Conservation (phyloP, 2,888 invertebrate genomes). For the Troides aeacus region DNA sequence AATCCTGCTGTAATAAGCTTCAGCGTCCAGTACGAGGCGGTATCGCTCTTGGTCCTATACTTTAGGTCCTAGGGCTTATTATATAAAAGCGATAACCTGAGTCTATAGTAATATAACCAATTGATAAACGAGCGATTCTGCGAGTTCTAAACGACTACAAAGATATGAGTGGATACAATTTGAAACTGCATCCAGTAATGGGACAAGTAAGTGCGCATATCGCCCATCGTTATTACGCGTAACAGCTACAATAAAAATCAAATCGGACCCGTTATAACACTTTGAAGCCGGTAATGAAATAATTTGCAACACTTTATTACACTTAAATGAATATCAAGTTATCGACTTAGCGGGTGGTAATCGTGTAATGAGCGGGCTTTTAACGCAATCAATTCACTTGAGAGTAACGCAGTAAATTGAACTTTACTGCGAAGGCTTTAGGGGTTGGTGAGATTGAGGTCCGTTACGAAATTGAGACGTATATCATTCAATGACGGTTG, state of each 20-base stretch:
- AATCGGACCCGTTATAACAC: slow-evolving; percentile 46
- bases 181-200: slow-evolving; percentile 33
- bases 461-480: slow-evolving; percentile 47
- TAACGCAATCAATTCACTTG: slow-evolving; percentile 40
- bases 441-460: slow-evolving; percentile 28
- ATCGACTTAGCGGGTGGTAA: slow-evolving; percentile 71
- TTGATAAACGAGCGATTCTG: no score
- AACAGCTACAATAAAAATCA: slow-evolving; percentile 43
- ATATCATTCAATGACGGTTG: slow-evolving; percentile 43
- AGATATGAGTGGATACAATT: slow-evolving; percentile 17
- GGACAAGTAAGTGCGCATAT: slow-evolving; percentile 32
- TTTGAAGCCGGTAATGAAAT: slow-evolving; percentile 54
- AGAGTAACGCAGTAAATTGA: slow-evolving; percentile 36
- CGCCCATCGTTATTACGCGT: slow-evolving; percentile 34
- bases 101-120: no score
- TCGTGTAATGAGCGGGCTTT: slow-evolving; percentile 52
- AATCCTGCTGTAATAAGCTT: no score
- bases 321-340: slow-evolving; percentile 58
- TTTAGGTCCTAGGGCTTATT: no score
- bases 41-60: no score
- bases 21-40: no score
- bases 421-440: slow-evolving; percentile 43
- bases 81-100: no score
- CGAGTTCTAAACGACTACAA: background rate
- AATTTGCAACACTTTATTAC: slow-evolving; percentile 70